Evolutionary conservation across 2,797 vertebrate species (phyloP).

Genomic region (Micromesistius poutassou): DNA sequence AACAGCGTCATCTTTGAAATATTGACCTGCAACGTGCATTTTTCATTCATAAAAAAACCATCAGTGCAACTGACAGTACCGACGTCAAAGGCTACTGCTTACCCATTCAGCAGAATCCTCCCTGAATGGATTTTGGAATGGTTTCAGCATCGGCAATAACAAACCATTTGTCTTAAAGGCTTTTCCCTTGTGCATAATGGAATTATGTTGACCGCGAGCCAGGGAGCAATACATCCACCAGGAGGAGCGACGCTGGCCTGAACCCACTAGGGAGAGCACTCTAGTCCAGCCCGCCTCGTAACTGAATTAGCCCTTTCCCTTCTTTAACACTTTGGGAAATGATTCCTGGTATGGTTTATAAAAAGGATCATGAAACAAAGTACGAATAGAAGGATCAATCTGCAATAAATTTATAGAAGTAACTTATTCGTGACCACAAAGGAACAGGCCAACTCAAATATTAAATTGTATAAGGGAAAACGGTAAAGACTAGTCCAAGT

Average conservation of each 20-base stretch:
- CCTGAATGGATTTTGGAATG: conserved; percentile 27
- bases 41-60: conserved; percentile 44
- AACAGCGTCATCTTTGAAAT: not conserved
- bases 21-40: not conserved
- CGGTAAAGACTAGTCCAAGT: not conserved
- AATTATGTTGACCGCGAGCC: conserved; percentile 60
- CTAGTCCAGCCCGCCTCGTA: not conserved
- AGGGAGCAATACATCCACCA: conserved; percentile 45
- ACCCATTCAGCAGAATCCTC: conserved; percentile 43
- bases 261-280: conserved; percentile 17
- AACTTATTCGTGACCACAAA: not conserved
- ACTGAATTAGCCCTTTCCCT: not conserved
- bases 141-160: conserved; percentile 45
- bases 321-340: not conserved
- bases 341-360: not conserved
- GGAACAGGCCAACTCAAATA: not conserved
- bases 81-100: conserved; percentile 19
- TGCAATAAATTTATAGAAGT: not conserved
- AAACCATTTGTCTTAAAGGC: conserved; percentile 56
- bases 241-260: conserved; percentile 27
- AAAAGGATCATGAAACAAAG: not conserved
- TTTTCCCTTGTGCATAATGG: conserved; percentile 58
- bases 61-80: conserved; percentile 15
- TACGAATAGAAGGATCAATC: not conserved
- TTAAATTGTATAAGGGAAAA: not conserved